Conservation (phyloP, 2,797 vertebrate species). For the Alca torda region DNA sequence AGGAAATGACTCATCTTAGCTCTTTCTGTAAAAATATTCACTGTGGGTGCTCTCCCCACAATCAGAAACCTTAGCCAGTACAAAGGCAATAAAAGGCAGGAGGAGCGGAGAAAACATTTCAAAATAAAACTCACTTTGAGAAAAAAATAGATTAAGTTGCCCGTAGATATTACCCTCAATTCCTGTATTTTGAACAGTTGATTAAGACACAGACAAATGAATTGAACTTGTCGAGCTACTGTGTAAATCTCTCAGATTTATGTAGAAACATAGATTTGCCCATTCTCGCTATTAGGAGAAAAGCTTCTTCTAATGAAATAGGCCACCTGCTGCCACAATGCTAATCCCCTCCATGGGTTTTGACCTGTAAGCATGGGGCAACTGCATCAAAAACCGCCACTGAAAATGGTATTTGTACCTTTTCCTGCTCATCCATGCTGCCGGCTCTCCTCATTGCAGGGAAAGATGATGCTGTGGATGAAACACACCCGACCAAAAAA, state of each 20-base stretch:
- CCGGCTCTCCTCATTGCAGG: accelerated
- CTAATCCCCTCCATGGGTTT: neutral
- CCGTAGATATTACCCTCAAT: neutral
- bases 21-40: neutral
- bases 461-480: neutral
- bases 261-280: neutral
- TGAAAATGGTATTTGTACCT: neutral
- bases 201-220: neutral
- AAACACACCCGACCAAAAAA: neutral
- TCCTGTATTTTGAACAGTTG: neutral
- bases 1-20: neutral
- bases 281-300: neutral
- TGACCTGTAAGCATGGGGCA: neutral
- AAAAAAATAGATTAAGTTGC: neutral
- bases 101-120: neutral
- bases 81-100: neutral
- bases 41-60: neutral
- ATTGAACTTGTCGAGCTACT: neutral
- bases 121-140: neutral
- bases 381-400: neutral
- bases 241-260: neutral
- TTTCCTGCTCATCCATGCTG: neutral
- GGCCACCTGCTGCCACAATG: neutral
- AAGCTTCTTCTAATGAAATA: neutral
- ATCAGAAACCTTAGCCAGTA: neutral